A percentile compares a stretch with the other conserved stretches of the same genome.
These are phyloP conservation scores for Limnothrissa miodon DNA, from an alignment of 2,113 vertebrate species.

Conservation along the genomic window DNA sequence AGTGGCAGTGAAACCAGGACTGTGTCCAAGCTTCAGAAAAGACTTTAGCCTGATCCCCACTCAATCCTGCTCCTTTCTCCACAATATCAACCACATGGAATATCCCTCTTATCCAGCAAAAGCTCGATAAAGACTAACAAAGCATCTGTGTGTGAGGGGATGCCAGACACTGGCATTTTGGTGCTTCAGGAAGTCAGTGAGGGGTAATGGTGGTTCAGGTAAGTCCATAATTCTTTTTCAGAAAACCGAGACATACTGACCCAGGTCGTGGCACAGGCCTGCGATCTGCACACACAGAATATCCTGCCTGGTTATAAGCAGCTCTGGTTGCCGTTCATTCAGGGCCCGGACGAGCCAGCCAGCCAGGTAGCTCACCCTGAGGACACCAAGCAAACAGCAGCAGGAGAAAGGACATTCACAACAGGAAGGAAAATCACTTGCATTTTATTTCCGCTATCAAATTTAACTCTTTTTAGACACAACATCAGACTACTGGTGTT, in stretches of 20 bases:
- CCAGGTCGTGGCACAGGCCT: conserved; percentile 93
- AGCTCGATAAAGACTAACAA: background rate
- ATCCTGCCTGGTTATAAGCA: conserved; percentile 78
- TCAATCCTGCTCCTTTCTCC: background rate
- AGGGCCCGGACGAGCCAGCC: conserved; percentile 76
- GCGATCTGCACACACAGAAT: conserved; percentile 91
- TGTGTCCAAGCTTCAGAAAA: background rate
- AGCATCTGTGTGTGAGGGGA: background rate
- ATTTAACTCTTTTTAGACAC: background rate
- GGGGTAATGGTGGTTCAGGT: background rate
- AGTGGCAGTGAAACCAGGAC: background rate
- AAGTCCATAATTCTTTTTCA: background rate
- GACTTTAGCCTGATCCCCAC: background rate
- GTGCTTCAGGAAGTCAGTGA: background rate
- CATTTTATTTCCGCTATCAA: background rate
- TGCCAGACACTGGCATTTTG: background rate
- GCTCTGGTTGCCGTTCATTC: conserved; percentile 78
- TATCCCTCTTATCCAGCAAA: background rate
- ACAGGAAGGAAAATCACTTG: background rate
- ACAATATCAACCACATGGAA: background rate
- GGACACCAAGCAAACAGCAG: background rate
- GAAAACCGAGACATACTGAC: conserved; percentile 58
- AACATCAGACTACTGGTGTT: background rate
- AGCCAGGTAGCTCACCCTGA: conserved; percentile 83
- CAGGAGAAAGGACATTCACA: background rate